Evolutionary conservation across 2,113 vertebrate species (phyloP), one percentile per base, ranked within the genome.

Genomic region (Orthonyx spaldingii): DNA sequence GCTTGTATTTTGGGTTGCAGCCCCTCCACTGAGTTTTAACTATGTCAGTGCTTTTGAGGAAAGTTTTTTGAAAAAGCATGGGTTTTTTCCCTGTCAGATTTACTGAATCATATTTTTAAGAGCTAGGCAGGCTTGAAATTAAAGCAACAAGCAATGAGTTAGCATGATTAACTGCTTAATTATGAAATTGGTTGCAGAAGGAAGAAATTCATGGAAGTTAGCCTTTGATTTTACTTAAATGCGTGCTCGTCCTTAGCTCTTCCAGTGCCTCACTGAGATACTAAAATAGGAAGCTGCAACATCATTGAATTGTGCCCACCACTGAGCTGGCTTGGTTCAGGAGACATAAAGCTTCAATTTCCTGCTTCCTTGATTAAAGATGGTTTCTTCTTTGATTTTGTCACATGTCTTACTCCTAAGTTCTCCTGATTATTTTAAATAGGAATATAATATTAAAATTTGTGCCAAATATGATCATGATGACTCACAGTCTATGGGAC

Each of bases 61-160:
- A 90, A 90, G 9, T 72, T 64, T 75, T 74, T 52, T 30, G 8
- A 16, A 49, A 70, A 90, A 59, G 3, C 5, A 11, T 44, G 14
- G 2, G 22, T 4, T 17, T 74, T 77, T 70, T 86, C 55, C 71
- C 33, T 84, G 50, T 93, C 80, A 88, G 33, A 87, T 93, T 53
- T 89, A 84, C 72, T 84, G 52, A 59, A 47, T 61, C 78, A 8
- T 61, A 74, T 92, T 85, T 95, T 93, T 30, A 66, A 75, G 56
- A 93, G 27, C 27, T 84, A 89, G 91, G 49, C 91, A 90, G 53
- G 52, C 80, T 96, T 97, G 94, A 93, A 96, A 93, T 92, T 89
- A 89, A 94, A 94, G 60, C 76, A 95, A 90, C 42, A 84, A 93
- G 50, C 33, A 84, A 66, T 15, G 21, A 55, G 30, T 66, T 94